phyloP scores from a whole-genome alignment of 2,888 invertebrate genomes.

The Drosophila meridionalis region DNA sequence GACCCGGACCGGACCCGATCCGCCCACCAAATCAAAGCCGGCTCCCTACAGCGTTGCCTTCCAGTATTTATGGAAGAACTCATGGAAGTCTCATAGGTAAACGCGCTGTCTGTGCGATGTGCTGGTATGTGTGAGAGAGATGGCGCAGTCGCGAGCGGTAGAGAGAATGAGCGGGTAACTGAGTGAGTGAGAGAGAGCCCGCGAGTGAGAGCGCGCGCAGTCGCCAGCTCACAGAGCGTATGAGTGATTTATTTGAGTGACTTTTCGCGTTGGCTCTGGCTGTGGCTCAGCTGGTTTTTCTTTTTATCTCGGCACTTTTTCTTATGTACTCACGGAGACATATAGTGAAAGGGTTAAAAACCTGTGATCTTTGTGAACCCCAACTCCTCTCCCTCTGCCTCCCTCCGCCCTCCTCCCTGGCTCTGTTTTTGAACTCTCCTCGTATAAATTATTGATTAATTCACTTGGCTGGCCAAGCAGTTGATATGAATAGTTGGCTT shows the following conservation, averaged over 20 bases:
- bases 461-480: slow-evolving; percentile 41
- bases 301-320: slow-evolving; percentile 45
- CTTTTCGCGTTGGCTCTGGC: slow-evolving; percentile 11
- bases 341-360: slow-evolving; percentile 78
- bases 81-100: slow-evolving; percentile 6
- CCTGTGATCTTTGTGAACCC: slow-evolving; percentile 64
- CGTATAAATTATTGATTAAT: slow-evolving; percentile 73
- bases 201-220: slow-evolving; percentile 15
- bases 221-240: slow-evolving; percentile 48
- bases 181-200: slow-evolving; percentile 7
- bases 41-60: slow-evolving; percentile 44
- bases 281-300: slow-evolving; percentile 22
- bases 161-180: slow-evolving; percentile 13
- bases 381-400: slow-evolving; percentile 13
- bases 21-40: slow-evolving; percentile 1
- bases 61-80: slow-evolving; percentile 42
- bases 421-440: slow-evolving; percentile 57
- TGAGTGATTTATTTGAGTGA: slow-evolving; percentile 66
- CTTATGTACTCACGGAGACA: slow-evolving; percentile 58
- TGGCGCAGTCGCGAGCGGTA: slow-evolving; percentile 54
- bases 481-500: slow-evolving; percentile 33
- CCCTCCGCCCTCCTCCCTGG: not conserved
- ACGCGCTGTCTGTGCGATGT: slow-evolving; percentile 64
- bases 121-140: slow-evolving; percentile 50
- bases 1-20: slow-evolving; percentile 1